Conservation (phyloP, 1,140 invertebrate genomes). For the Uloborus diversus region DNA sequence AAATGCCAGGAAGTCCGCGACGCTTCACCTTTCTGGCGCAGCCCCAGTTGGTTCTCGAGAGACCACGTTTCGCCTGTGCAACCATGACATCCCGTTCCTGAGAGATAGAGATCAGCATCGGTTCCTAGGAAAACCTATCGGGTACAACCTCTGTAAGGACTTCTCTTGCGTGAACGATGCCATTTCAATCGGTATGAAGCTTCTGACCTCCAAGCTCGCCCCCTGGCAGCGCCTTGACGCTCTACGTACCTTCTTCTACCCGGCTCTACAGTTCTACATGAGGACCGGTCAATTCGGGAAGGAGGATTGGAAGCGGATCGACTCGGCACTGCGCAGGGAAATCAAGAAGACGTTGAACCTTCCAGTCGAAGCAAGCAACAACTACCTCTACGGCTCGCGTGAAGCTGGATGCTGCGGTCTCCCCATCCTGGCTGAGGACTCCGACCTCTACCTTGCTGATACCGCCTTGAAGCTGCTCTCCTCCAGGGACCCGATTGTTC, state of each 20-base stretch:
- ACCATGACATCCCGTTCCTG: fast-evolving
- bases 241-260: too few relatives aligned
- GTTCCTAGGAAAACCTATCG: neutral
- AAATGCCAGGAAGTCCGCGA: fast-evolving
- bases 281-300: neutral
- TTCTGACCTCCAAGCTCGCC: neutral
- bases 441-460: neutral
- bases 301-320: neutral
- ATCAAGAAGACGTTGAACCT: neutral
- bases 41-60: neutral
- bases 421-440: neutral
- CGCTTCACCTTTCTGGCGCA: neutral
- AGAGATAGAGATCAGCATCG: neutral
- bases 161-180: neutral
- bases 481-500: neutral
- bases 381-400: neutral
- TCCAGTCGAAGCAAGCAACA: neutral
- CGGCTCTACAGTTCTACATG: neutral
- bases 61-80: neutral
- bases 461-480: neutral
- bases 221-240: neutral
- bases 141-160: neutral
- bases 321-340: neutral
- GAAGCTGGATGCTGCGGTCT: neutral
- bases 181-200: fast-evolving